Evolutionary conservation across 1,140 invertebrate species (phyloP).

Genomic region (Diachasma alloeum): DNA sequence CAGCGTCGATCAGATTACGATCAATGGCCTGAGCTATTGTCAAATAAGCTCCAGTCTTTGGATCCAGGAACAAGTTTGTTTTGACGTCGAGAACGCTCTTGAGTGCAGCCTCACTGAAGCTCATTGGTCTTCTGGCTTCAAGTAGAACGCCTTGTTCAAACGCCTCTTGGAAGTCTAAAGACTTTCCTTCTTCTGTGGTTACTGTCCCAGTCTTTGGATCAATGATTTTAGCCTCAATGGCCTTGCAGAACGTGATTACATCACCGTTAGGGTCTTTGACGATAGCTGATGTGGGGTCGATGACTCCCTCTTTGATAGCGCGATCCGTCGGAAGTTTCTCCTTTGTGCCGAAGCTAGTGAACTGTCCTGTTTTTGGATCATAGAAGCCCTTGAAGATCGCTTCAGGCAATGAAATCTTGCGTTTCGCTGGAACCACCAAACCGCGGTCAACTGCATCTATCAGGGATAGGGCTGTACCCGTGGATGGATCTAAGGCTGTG

Average conservation of each 20-base stretch:
- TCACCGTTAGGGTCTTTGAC: constrained; percentile 70
- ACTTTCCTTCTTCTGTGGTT: constrained; percentile 68
- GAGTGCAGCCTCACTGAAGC: constrained; percentile 82
- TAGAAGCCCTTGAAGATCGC: constrained; percentile 88
- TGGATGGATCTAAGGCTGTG: constrained; percentile 78
- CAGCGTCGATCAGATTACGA: constrained; percentile 78
- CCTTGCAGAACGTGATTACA: constrained; percentile 82
- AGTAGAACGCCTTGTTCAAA: constrained; percentile 84
- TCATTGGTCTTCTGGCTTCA: constrained; percentile 82
- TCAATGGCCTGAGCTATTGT: constrained; percentile 79
- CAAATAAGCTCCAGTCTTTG: constrained; percentile 77
- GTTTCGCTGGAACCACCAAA: constrained; percentile 81
- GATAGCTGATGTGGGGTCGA: constrained; percentile 83
- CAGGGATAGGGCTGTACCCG: constrained; percentile 77
- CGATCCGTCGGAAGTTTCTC: constrained; percentile 79
- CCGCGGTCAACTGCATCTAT: constrained; percentile 83
- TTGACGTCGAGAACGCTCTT: constrained; percentile 84
- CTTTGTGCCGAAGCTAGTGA: constrained; percentile 74
- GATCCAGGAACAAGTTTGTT: constrained; percentile 82
- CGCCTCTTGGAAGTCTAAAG: constrained; percentile 85
- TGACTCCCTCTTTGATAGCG: constrained; percentile 80
- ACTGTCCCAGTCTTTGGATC: constrained; percentile 79
- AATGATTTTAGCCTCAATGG: constrained; percentile 80
- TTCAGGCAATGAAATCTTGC: constrained; percentile 84
- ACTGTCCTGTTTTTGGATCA: constrained; percentile 76